phyloP scores from a whole-genome alignment of 2,113 vertebrate species.

The Brevimyrus niger region DNA sequence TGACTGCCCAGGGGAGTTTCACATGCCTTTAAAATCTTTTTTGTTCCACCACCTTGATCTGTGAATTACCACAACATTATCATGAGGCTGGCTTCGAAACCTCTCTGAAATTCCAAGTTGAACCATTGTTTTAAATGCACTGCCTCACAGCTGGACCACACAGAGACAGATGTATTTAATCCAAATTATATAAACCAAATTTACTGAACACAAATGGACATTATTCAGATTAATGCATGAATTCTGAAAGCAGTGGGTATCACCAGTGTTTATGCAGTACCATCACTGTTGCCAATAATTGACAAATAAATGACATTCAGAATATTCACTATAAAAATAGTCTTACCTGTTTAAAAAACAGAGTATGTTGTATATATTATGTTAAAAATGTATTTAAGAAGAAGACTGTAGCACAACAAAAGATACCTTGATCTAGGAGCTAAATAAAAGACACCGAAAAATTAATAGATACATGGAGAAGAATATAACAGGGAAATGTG shows the following conservation, averaged over 20 bases:
- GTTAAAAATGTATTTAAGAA: neutral
- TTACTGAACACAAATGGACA: neutral
- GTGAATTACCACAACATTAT: neutral
- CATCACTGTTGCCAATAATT: neutral
- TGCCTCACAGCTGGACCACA: neutral
- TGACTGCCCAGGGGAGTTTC: neutral
- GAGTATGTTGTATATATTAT: neutral
- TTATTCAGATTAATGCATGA: neutral
- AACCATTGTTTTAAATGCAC: neutral
- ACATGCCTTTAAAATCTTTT: neutral
- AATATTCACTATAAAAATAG: neutral
- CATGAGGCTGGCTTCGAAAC: neutral
- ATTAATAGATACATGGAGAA: neutral
- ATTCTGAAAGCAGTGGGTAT: neutral
- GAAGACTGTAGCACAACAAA: neutral
- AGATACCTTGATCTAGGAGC: neutral
- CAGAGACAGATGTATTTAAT: neutral
- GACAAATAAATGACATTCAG: neutral
- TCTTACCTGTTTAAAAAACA: neutral
- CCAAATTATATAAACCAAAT: neutral
- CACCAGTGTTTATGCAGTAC: neutral
- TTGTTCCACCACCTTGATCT: neutral
- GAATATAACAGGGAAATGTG: neutral
- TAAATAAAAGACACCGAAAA: neutral
- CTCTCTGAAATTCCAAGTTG: neutral